Evolutionary conservation across 2,113 vertebrate species (phyloP).

Genomic region (Sinosuthora webbiana): DNA sequence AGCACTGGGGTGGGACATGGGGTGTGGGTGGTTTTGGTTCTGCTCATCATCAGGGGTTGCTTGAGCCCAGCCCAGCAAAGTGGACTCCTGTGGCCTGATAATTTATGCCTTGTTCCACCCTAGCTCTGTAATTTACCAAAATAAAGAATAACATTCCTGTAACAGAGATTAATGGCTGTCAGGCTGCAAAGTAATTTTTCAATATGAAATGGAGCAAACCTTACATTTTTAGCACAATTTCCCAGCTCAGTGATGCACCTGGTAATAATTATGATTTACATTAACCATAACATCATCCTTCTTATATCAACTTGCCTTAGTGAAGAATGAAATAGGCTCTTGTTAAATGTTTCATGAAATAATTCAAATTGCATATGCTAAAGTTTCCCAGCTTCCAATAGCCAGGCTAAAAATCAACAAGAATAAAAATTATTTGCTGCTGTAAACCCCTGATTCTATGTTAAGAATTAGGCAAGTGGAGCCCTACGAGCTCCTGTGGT

Average conservation of each 20-base stretch:
- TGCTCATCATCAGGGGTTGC: neutral
- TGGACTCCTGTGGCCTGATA: neutral
- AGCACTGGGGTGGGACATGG: neutral
- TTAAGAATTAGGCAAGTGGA: neutral
- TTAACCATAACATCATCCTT: slow-evolving; percentile 29
- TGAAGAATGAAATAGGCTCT: slow-evolving; percentile 34
- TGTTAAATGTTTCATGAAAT: slow-evolving; percentile 59
- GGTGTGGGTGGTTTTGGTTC: neutral
- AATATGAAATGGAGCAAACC: slow-evolving; percentile 58
- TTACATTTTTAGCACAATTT: slow-evolving; percentile 57
- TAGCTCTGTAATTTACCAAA: slow-evolving; percentile 15
- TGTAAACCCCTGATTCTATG: neutral
- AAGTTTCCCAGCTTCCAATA: neutral
- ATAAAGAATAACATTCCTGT: neutral
- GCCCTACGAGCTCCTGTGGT: neutral
- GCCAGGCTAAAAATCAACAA: neutral
- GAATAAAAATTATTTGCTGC: slow-evolving; percentile 3
- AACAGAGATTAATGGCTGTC: slow-evolving; percentile 34
- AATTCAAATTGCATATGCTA: slow-evolving; percentile 31
- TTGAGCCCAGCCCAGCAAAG: neutral
- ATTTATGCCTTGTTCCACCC: slow-evolving; percentile 30
- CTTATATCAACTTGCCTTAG: slow-evolving; percentile 38
- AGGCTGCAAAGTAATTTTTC: slow-evolving; percentile 39
- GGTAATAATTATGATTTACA: slow-evolving; percentile 58
- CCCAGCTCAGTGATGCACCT: slow-evolving; percentile 52